Base-by-base conservation (phyloP, 2,888 invertebrate species). In the Troides oblongomaculatus region DNA sequence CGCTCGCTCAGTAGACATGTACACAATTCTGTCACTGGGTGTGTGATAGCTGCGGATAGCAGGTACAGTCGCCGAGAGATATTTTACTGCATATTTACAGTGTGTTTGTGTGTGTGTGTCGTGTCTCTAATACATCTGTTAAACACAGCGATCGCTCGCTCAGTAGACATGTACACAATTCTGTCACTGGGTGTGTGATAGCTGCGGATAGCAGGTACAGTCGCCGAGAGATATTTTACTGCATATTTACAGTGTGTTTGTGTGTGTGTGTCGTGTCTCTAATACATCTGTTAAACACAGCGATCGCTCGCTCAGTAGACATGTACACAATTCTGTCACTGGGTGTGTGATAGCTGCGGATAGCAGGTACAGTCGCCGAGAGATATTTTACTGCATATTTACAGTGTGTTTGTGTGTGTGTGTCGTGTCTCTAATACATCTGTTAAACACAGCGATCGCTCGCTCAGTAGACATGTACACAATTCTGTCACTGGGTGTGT, bases 121-220 rank as follows among this genome's bases (percentile, higher is more conserved):
- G 25, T 25, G 25, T 25, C 3, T 25, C 25, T 3, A 25, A 25
- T 25, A 3, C 3, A 25, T 25, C 25, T 3, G 25, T 25, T 25
- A 25, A 25, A 25, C 25, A 25, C 25, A 25, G 25, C 25, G 25
- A 3, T 74, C 69, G 71, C 43, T 66, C 7, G 53, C 63, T 70
- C 72, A 73, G 73, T 71, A 68, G 74, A 72, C 71, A 74, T 60
- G 21, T 12, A 50, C 23, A 8, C 30, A 59, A 71, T 69, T 74
- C 73, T 75, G 76, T 75, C 76, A 77, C 78, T 79, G 76, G 75
- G 74, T 72, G 39, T 66, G 71, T 79, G 75, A 80, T 75, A 53
- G 75, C 72, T 77, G 30, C 61, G 30, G 66, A 63, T 72, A 73
- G 72, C 62, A 69, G 75, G 74, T 76, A 79, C 69, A 75, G 77